Conservation (phyloP, 2,888 invertebrate genomes). For the Phymatocera aterrima region DNA sequence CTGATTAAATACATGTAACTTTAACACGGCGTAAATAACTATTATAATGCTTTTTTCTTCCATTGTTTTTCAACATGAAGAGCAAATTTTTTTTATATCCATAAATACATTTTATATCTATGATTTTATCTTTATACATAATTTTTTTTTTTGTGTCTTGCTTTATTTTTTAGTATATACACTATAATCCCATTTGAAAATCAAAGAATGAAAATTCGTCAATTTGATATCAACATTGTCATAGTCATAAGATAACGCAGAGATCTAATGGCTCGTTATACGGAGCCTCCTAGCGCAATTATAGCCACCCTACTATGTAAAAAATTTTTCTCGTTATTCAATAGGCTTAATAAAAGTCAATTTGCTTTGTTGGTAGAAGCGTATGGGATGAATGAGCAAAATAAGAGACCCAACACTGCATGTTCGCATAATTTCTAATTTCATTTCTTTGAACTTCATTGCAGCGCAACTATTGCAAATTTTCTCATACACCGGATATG, state of each 20-base stretch:
- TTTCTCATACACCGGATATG: neutral
- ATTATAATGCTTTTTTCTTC: neutral
- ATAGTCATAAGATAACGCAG: neutral
- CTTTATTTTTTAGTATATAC: slow-evolving; percentile 38
- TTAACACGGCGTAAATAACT: slow-evolving; percentile 1
- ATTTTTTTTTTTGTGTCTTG: no score
- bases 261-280: neutral
- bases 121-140: slow-evolving; percentile 15
- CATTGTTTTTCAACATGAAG: neutral
- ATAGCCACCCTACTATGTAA: neutral
- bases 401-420: neutral
- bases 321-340: neutral
- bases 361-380: neutral
- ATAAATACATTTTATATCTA: neutral
- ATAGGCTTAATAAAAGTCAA: neutral
- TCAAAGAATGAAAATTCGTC: neutral
- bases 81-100: neutral
- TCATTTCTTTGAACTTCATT: neutral
- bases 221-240: neutral
- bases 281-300: neutral
- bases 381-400: neutral
- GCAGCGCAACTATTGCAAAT: neutral
- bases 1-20: slow-evolving; percentile 1
- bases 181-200: neutral
- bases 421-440: neutral